Evolutionary conservation across 2,888 invertebrate species (phyloP).

Genomic region (Atethmia centrago): DNA sequence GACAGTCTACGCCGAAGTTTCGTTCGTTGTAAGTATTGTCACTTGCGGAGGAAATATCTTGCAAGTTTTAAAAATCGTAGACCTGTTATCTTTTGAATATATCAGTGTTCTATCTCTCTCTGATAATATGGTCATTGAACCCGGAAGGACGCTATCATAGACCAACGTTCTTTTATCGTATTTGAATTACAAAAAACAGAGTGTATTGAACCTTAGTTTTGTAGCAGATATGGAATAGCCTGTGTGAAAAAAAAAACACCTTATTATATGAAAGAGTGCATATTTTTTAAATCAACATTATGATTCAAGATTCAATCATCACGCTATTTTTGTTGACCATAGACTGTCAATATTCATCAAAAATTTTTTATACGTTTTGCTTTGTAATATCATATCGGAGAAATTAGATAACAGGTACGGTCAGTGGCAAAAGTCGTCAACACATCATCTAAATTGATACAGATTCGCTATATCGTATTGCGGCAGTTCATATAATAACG

Average conservation of each 20-base stretch:
- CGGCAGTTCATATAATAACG: neutral
- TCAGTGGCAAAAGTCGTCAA: neutral
- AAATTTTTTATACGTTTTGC: constrained; percentile 3
- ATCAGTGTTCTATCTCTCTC: neutral
- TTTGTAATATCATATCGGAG: constrained; percentile 23
- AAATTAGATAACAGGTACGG: constrained; percentile 26
- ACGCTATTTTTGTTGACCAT: constrained; percentile 28
- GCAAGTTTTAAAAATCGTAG: neutral
- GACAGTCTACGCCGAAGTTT: neutral
- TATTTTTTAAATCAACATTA: neutral
- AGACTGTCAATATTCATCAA: constrained; percentile 27
- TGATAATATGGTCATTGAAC: constrained; percentile 45
- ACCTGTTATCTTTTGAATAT: neutral
- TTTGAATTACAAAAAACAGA: constrained; percentile 35
- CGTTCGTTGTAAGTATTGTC: neutral
- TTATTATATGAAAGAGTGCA: neutral
- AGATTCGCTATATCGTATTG: neutral
- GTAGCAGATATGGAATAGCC: neutral
- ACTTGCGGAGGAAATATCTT: neutral
- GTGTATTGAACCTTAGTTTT: constrained; percentile 16
- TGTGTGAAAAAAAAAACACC: neutral
- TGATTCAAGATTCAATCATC: constrained; percentile 32
- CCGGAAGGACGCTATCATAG: constrained; percentile 50
- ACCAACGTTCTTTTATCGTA: constrained; percentile 34
- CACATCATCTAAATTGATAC: no score